Percentiles rank a stretch among this genome's conserved stretches.
phyloP scores from a whole-genome alignment of 92 coral and sea anemone species.

The Epizoanthus scotinus region DNA sequence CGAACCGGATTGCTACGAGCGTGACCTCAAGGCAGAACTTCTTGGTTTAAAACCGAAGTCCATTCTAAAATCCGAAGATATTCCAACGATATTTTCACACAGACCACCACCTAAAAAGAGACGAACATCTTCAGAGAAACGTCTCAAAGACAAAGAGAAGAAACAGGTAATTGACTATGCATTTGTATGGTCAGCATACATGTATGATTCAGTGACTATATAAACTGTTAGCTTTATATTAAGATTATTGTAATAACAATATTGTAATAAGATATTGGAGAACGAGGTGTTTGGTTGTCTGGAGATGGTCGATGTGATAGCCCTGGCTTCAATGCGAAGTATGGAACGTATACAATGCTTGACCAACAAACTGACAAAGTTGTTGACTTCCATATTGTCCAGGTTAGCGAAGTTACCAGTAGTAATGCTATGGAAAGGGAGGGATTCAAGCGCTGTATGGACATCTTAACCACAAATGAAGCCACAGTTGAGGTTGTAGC shows the following conservation, averaged over 20 bases:
- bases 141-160: slow-evolving; percentile 19
- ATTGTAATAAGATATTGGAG: no score
- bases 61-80: slow-evolving; percentile 20
- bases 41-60: slow-evolving; percentile 6
- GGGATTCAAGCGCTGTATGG: slow-evolving; percentile 49
- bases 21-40: slow-evolving; percentile 39
- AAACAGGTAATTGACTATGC: no score
- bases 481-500: slow-evolving; percentile 3
- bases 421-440: slow-evolving; percentile 55
- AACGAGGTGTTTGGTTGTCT: slow-evolving; percentile 48
- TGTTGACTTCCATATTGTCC: slow-evolving; percentile 46
- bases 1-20: slow-evolving; percentile 34
- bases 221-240: no score
- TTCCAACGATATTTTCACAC: slow-evolving; percentile 28
- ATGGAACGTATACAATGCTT: slow-evolving; percentile 60
- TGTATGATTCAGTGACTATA: no score
- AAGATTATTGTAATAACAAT: no score
- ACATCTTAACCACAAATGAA: no score
- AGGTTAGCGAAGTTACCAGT: slow-evolving; percentile 58
- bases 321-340: slow-evolving; percentile 65
- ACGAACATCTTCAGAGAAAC: slow-evolving; percentile 29
- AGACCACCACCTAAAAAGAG: slow-evolving; percentile 27
- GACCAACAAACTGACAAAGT: slow-evolving; percentile 51
- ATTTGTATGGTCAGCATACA: no score
- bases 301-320: no score